Evolutionary conservation across 1,140 invertebrate genomes (phyloP), one percentile per base, ranked within the genome.

Genomic region (Conus betulinus): DNA sequence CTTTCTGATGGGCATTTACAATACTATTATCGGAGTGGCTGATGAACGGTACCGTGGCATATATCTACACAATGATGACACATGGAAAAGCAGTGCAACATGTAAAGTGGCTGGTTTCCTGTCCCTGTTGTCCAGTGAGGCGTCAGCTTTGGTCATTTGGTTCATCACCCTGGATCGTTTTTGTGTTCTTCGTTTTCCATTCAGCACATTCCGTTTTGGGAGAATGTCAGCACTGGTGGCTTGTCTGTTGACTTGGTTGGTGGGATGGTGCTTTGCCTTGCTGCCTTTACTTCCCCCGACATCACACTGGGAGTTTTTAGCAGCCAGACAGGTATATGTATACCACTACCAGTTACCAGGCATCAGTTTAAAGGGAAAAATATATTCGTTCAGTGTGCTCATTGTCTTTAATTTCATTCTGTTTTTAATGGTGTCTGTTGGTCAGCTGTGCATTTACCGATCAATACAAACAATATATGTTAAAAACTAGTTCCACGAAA

Each of bases 131-230:
- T n/a, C n/a, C n/a, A n/a, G n/a, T n/a, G n/a, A n/a, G n/a, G n/a
- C n/a, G n/a, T n/a, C n/a, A n/a, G n/a, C n/a, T n/a, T n/a, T n/a
- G n/a, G n/a, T n/a, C n/a, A n/a, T n/a, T n/a, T n/a, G n/a, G n/a
- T n/a, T n/a, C n/a, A n/a, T 94, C 15, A 93, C 94, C 1, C 11
- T 92, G 17, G 88, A 89, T 67, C 85, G 88, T 74, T 63, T 84
- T 27, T 1, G 63, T n/a, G 83, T 84, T 17, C 53, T 84, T 25
- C 83, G 57, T 10, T 84, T 84, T 84, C 83, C 83, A 4, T 84
- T 84, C 7, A 84, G 83, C 25, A 84, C 55, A 6, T 27, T 60
- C 8, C 55, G 10, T 0, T 63, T 60, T 63, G 83, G 27, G 4
- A 3, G 23, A 13, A 82, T 57, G 17, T 87, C 85, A 23, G 85